Evolutionary conservation across 2,888 invertebrate genomes (phyloP).

Genomic region (Lycocerus yunnanus): DNA sequence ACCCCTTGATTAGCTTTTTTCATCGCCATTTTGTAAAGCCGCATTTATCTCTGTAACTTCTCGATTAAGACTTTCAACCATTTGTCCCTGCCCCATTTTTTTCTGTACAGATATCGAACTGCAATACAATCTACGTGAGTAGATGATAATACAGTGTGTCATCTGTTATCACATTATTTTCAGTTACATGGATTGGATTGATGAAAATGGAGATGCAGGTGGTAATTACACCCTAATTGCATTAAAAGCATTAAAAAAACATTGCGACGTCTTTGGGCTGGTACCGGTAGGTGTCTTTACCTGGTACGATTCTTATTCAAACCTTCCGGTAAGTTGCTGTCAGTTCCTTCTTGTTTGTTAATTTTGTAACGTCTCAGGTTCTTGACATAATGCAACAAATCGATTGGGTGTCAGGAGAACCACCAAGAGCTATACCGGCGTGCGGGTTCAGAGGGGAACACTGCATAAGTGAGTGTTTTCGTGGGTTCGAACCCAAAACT

Average conservation of each 20-base stretch:
- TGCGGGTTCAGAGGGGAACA: slow-evolving; percentile 92
- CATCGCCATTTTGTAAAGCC: no score
- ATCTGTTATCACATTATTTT: no score
- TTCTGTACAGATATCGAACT: no score
- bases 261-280: slow-evolving; percentile 64
- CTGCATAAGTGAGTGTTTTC: slow-evolving; percentile 77
- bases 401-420: slow-evolving; percentile 76
- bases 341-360: neutral
- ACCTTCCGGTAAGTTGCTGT: slow-evolving; percentile 76
- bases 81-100: no score
- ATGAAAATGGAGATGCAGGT: slow-evolving; percentile 89
- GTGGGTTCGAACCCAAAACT: neutral
- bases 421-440: slow-evolving; percentile 82
- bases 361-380: slow-evolving; percentile 61
- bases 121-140: no score
- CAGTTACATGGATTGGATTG: slow-evolving; percentile 91
- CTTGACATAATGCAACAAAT: slow-evolving; percentile 73
- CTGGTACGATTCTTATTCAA: slow-evolving; percentile 60
- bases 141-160: no score
- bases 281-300: slow-evolving; percentile 80
- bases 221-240: slow-evolving; percentile 91
- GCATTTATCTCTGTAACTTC: no score
- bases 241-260: slow-evolving; percentile 51
- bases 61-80: no score
- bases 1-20: no score